Conservation (phyloP, 2,113 vertebrate genomes). For the Corvus cornix region DNA sequence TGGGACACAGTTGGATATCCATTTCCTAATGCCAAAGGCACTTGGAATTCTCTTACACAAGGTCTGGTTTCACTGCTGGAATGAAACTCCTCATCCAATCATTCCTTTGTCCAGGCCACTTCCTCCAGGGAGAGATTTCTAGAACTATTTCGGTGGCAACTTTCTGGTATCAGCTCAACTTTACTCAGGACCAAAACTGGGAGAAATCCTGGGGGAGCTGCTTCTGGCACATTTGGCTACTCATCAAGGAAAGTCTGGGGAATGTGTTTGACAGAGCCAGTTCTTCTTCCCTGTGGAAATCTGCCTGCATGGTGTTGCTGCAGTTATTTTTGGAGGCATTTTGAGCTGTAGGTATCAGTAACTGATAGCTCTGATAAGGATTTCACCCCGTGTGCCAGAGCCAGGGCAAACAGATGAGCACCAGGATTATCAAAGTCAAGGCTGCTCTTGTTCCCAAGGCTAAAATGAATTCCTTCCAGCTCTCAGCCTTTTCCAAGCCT, state of each 20-base stretch:
- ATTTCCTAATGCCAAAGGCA: not conserved
- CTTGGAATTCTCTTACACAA: not conserved
- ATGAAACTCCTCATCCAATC: not conserved
- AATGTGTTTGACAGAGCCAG: conserved; percentile 15
- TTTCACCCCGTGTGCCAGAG: not conserved
- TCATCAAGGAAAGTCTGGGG: not conserved
- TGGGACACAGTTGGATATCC: not conserved
- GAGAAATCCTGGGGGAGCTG: not conserved
- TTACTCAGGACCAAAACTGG: not conserved
- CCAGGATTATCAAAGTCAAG: not conserved
- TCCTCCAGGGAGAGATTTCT: not conserved
- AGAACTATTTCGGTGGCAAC: not conserved
- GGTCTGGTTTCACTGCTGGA: not conserved
- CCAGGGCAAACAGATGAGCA: not conserved
- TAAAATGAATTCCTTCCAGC: not conserved
- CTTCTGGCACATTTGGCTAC: not conserved
- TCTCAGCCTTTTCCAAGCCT: not conserved
- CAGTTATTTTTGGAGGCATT: conserved; percentile 37
- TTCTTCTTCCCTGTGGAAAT: not conserved
- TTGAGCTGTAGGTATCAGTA: not conserved
- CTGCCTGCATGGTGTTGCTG: not conserved
- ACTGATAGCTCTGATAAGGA: not conserved
- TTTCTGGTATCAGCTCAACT: not conserved
- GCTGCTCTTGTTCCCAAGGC: not conserved
- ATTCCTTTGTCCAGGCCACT: not conserved